Base-by-base conservation (phyloP, 2,113 vertebrate species). In the Alligator sinensis region DNA sequence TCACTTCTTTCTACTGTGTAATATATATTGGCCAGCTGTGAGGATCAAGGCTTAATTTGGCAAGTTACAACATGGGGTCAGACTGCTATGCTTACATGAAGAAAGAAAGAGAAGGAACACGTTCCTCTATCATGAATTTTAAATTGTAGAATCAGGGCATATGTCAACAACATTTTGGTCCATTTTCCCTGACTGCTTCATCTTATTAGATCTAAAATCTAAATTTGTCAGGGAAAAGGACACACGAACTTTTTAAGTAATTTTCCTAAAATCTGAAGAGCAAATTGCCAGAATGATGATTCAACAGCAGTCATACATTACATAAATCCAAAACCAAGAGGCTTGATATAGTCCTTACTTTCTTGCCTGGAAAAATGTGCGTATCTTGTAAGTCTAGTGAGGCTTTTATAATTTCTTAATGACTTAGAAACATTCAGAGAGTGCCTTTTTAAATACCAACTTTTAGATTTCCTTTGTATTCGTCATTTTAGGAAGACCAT, bases 21-120 rank as follows among this genome's bases (percentile, higher is more conserved):
- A 68, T 68, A 68, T 68, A 30, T 68, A 70, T 9, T 38, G 60
- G 63, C 18, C 62, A 1, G 57, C n/a, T 25, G 72, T 1, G n/a
- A 6, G 84, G 14, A 75, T 11, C 24, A 18, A 1, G 1, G 1
- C 30, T 0, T 19, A 5, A 21, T 34, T 80, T 30, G 63, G 4
- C 0, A 0, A 1, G 1, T 14, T 76, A 34, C 7, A 0, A 9
- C 0, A 0, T 5, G 1, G 25, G 1, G 27, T 34, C 77, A 3
- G 13, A 64, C 63, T 78, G 5, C 3, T 16, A 34, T 19, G 1
- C 55, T 4, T 38, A 19, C 0, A 0, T 10, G 54, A n/a, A 57
- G n/a, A 13, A 47, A 70, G 66, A 30, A 30, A 68, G 8, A 11
- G 7, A 58, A 74, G 68, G 74, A 34, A 47, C 17, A 5, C 27